Evolutionary conservation across 2,888 invertebrate genomes (phyloP).

Genomic region (Lasioglossum calceatum): DNA sequence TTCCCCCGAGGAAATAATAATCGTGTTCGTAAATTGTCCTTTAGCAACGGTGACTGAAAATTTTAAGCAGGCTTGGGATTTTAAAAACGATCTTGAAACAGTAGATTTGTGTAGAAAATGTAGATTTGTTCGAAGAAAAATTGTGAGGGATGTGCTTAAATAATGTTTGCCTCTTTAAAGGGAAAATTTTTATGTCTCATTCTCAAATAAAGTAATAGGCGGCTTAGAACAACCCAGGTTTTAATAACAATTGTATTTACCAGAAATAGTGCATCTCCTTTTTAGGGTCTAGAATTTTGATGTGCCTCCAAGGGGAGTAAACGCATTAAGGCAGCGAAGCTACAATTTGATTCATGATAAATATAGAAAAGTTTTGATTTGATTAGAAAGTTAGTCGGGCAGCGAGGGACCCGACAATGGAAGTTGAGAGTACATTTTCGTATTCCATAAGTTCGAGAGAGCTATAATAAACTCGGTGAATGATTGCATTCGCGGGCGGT

Average conservation of each 20-base stretch:
- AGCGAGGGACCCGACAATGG: not conserved
- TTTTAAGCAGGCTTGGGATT: not conserved
- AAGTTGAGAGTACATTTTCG: not conserved
- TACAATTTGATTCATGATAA: not conserved
- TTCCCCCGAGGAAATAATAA: not conserved
- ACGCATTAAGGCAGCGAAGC: not conserved
- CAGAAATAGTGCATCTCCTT: not conserved
- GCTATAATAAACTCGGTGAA: constrained; percentile 29
- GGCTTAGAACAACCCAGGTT: not conserved
- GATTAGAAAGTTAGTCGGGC: not conserved
- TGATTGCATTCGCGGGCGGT: constrained; percentile 13
- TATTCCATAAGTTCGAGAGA: not conserved
- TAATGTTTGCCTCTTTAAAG: not conserved
- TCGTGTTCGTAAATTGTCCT: not conserved
- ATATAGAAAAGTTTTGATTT: not conserved
- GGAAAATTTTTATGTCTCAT: not conserved
- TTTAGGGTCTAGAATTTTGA: not conserved
- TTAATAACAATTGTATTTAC: not conserved
- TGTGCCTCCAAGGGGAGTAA: not conserved
- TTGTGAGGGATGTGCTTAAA: not conserved
- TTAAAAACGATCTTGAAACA: not conserved
- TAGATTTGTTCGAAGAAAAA: not conserved
- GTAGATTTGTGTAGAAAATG: not conserved
- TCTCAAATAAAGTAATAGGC: not conserved
- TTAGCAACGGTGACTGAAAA: not conserved